phyloP scores from a whole-genome alignment of 2,888 invertebrate genomes.

The Odontomyia ornata region DNA sequence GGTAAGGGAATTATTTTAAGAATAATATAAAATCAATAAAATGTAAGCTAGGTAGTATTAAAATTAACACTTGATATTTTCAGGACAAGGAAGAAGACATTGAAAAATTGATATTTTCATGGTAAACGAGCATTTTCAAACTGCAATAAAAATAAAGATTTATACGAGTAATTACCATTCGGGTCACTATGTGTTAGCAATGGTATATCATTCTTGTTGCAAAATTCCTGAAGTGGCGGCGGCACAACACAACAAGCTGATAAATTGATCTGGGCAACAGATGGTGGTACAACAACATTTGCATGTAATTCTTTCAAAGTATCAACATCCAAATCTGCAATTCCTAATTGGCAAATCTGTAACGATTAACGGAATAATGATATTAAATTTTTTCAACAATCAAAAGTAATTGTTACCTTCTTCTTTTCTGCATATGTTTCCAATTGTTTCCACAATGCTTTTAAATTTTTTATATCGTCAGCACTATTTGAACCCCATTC shows the following conservation, averaged over 20 bases:
- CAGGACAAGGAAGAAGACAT: too few relatives aligned
- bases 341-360: slow-evolving; percentile 76
- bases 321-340: slow-evolving; percentile 88
- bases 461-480: slow-evolving; percentile 70
- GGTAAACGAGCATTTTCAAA: too few relatives aligned
- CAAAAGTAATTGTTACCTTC: slow-evolving; percentile 64
- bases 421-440: slow-evolving; percentile 75
- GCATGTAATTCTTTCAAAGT: slow-evolving; percentile 79
- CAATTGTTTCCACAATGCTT: slow-evolving; percentile 79
- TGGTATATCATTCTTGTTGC: slow-evolving; percentile 90
- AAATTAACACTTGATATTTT: too few relatives aligned
- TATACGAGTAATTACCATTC: slow-evolving; percentile 73
- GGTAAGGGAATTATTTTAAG: too few relatives aligned
- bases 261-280: slow-evolving; percentile 91
- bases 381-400: background rate
- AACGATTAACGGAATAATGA: background rate
- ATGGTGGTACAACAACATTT: slow-evolving; percentile 82
- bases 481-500: slow-evolving; percentile 66
- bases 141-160: too few relatives aligned
- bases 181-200: slow-evolving; percentile 96
- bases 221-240: slow-evolving; percentile 86
- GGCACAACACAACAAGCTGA: slow-evolving; percentile 95
- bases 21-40: too few relatives aligned
- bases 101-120: too few relatives aligned
- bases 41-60: too few relatives aligned